Base-by-base conservation (phyloP, 92 coral and sea anemone species). In the Phenganax stokvisi region DNA sequence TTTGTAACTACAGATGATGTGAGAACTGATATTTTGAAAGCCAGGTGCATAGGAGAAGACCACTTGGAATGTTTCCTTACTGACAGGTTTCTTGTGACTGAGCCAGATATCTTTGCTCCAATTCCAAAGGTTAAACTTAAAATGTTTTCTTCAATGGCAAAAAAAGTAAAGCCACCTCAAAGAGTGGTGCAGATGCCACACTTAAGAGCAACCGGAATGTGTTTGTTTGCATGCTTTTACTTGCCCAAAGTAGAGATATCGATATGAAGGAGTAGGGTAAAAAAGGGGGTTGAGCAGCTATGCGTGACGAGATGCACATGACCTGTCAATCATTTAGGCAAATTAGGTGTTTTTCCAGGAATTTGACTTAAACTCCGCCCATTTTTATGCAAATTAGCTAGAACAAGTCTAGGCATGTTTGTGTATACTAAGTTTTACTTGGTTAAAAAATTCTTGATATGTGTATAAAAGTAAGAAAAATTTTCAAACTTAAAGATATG, bases 11-110 rank as follows among this genome's bases (percentile, higher is more conserved):
- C 85, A 17, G 61, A 57, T 74, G 83, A 75, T 71, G 56, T 79
- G 11, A 80, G 57, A 60, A 16, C 79, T 60, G 92, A 89, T 56
- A 89, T 86, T 2, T 79, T 84, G 16, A 80, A 51, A 80, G 86
- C 86, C 64, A 67, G 82, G 10, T 72, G 85, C 31, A 85, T 75
- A 47, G 93, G 93, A 29, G 78, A 85, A 56, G 84, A 89, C 79
- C 85, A 77, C 12, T 17, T 76, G 54, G 8, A 9, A 17, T 13
- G 8, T 57, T 76, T 76, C 58, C 17, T 76, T 56, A 76, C 6
- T 25, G 47, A 27, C n/a, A 76, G 28, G 10, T 59, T 76, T 6
- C 55, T 28, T 57, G 80, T 76, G 2, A 6, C 80, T 8, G 69
- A 76, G 52, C 80, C 80, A 17, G 80, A 76, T 30, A 76, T 76